Evolutionary conservation across 92 coral and sea anemone species (phyloP).

Genomic region (Diadumene lineata): DNA sequence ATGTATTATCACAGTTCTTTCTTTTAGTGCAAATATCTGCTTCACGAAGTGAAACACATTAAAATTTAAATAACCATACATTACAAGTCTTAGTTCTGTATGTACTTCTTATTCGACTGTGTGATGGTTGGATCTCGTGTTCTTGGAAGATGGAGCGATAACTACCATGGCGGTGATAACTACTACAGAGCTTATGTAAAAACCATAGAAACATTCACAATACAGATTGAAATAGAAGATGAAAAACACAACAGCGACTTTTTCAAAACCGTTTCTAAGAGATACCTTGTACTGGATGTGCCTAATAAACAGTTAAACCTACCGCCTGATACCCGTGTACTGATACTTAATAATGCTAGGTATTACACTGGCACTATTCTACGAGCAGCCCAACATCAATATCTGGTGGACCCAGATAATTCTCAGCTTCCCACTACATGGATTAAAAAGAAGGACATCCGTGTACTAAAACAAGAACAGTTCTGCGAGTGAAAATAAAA

Average conservation of each 20-base stretch:
- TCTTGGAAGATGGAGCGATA: conserved; percentile 15
- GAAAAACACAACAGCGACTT: background rate
- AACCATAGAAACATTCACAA: background rate
- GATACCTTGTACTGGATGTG: conserved; percentile 17
- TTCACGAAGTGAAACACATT: too few relatives aligned
- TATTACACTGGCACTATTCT: conserved; percentile 18
- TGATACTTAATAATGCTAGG: background rate
- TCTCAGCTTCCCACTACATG: background rate
- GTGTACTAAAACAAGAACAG: conserved; percentile 1
- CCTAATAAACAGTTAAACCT: conserved; percentile 12
- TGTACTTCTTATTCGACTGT: conserved; percentile 5
- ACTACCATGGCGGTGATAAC: background rate
- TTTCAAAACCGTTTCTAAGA: background rate
- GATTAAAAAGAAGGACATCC: conserved; percentile 1
- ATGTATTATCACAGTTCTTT: too few relatives aligned
- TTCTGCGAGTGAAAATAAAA: conserved; percentile 14
- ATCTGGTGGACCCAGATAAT: conserved; percentile 7
- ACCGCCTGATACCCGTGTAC: conserved; percentile 15
- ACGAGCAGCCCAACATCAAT: background rate
- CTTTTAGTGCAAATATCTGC: too few relatives aligned
- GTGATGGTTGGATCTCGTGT: conserved; percentile 32
- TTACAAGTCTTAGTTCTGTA: background rate
- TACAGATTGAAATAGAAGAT: conserved; percentile 11
- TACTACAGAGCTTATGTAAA: conserved; percentile 21
- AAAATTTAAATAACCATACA: too few relatives aligned